Evolutionary conservation across 2,888 invertebrate species (phyloP), one percentile per base, ranked within the genome.

Genomic region (Scaptomyza reducta): DNA sequence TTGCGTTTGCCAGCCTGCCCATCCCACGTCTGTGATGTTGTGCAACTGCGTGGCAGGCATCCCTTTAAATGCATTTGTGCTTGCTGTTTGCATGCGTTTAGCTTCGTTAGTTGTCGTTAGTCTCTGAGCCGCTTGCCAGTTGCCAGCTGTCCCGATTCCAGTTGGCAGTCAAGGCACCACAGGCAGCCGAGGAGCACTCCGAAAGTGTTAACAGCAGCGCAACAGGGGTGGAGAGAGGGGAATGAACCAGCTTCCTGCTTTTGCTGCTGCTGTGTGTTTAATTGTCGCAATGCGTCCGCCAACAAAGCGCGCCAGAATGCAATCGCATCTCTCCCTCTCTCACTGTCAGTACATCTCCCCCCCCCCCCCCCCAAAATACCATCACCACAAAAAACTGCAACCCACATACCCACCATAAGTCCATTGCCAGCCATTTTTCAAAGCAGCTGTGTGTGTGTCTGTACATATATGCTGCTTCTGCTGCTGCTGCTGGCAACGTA

Each of bases 221-320:
- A 10, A n/a, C 27, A 13, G 35, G 31, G 14, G 31, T 1, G 13
- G 22, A 0, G 25, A 5, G 10, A 4, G 11, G 7, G n/a, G 6
- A 6, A 3, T 2, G 18, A 31, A 27, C 35, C 13, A 31, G 49
- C 18, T 61, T 63, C 25, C 31, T 31, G 31, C 31, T 50, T 44
- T 6, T 13, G 42, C 11, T 49, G 57, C n/a, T 40, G 41, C 29
- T 65, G 61, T 80, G 81, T 65, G 80, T 79, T 87, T 81, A 81
- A 81, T 81, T 81, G 88, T 81, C 86, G 86, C 88, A 84, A 49
- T 84, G 81, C 87, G 70, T 67, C 77, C 70, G 64, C 64, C 74
- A 74, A 59, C 78, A 74, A 59, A 64, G 69, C 63, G 42, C 74
- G 49, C 55, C 65, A 54, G 46, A 44, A 72, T 58, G 74, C 68